Evolutionary conservation across 2,113 vertebrate species (phyloP).

Genomic region (Myanophis thanlyinensis): DNA sequence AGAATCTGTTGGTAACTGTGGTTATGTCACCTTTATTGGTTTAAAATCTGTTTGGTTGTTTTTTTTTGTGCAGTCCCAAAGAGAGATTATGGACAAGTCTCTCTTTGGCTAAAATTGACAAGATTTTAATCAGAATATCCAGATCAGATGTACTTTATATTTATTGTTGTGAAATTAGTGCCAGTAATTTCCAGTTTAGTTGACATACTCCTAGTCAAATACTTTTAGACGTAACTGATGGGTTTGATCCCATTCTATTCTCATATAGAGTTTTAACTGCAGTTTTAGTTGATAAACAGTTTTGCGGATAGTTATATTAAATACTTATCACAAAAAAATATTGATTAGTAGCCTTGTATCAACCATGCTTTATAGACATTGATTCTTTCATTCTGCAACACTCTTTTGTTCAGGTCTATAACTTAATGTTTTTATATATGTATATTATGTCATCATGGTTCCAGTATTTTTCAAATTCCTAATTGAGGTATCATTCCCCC

Average conservation of each 20-base stretch:
- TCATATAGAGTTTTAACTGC: not conserved
- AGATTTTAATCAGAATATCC: not conserved
- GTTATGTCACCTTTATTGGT: not conserved
- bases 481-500: not conserved
- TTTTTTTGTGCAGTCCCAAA: not conserved
- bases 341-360: not conserved
- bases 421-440: not conserved
- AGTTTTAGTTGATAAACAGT: not conserved
- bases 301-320: not conserved
- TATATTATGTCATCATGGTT: not conserved
- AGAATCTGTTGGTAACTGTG: not conserved
- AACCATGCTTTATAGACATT: not conserved
- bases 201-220: not conserved
- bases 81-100: not conserved
- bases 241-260: not conserved
- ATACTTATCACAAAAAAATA: not conserved
- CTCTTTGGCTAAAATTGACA: not conserved
- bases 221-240: not conserved
- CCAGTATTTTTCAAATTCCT: not conserved
- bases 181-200: not conserved
- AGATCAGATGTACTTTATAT: not conserved
- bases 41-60: not conserved
- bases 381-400: not conserved
- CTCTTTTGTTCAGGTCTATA: not conserved
- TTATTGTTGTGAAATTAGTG: not conserved